Evolutionary conservation across 2,797 vertebrate genomes (phyloP).

Genomic region (Mallotus villosus): DNA sequence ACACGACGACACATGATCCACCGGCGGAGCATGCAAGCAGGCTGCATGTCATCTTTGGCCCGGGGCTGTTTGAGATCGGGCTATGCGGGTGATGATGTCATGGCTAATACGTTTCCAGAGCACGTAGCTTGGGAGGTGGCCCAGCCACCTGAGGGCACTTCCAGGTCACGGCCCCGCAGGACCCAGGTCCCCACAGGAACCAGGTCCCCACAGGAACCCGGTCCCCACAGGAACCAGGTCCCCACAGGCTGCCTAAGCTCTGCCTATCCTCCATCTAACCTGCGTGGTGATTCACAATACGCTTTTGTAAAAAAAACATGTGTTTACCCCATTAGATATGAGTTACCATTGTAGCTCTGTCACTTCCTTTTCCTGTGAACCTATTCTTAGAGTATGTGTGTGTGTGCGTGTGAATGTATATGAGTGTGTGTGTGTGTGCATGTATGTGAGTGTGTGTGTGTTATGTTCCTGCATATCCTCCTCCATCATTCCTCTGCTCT

Average conservation of each 20-base stretch:
- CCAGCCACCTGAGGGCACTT: conserved; percentile 1
- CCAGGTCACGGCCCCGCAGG: conserved; percentile 31
- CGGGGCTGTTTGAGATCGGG: background rate
- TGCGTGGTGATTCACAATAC: conserved; percentile 34
- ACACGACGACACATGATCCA: conserved; percentile 17
- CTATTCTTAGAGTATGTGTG: conserved; percentile 50
- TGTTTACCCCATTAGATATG: conserved; percentile 56
- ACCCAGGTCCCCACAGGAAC: no score
- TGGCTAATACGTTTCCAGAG: background rate
- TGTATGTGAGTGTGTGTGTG: no score
- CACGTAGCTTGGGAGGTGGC: background rate
- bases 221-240: background rate
- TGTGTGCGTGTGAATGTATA: conserved; percentile 37
- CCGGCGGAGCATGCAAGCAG: background rate
- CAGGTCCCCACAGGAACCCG: no score
- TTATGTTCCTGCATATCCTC: conserved; percentile 32
- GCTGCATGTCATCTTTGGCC: conserved; percentile 6
- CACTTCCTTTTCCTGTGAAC: conserved; percentile 61
- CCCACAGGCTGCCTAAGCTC: no score
- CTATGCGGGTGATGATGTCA: conserved; percentile 27
- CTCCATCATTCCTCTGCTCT: conserved; percentile 58
- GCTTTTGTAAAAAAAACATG: conserved; percentile 36
- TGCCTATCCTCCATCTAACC: no score
- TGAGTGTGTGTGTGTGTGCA: background rate
- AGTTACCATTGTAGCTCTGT: conserved; percentile 53